These are phyloP conservation scores for Pandemis cinnamomeana DNA, from an alignment of 2,888 invertebrate species.

Conservation along the genomic window DNA sequence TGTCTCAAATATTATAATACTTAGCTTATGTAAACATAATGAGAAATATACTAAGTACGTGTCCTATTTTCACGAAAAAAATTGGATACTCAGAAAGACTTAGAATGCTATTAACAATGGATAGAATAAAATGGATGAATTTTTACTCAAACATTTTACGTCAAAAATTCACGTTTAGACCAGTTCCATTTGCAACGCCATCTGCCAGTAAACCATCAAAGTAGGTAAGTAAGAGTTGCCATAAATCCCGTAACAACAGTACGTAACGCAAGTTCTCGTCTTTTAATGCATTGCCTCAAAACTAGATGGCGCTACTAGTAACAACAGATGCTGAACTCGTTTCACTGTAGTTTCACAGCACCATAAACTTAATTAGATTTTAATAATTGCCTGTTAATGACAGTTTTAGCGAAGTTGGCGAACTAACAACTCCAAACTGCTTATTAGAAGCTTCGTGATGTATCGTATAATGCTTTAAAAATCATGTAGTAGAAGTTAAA, in stretches of 20 bases:
- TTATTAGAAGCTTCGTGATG: constrained; percentile 26
- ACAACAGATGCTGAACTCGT: constrained; percentile 12
- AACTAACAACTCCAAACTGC: constrained; percentile 34
- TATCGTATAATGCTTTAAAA: neutral
- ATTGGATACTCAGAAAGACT: no score
- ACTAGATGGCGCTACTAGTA: constrained; percentile 32
- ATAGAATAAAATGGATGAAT: no score
- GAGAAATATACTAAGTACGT: no score
- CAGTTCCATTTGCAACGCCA: neutral
- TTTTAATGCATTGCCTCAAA: neutral
- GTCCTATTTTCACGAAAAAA: no score
- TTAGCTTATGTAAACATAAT: no score
- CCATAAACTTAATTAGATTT: constrained; percentile 40
- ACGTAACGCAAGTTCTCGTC: no score
- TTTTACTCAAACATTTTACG: no score
- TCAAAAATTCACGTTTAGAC: no score
- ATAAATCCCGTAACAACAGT: neutral
- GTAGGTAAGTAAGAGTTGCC: neutral
- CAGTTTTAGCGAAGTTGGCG: constrained; percentile 36
- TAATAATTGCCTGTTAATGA: constrained; percentile 42
- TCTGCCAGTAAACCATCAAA: neutral
- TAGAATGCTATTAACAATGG: no score
- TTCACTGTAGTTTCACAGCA: constrained; percentile 26
- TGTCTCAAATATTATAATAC: no score
- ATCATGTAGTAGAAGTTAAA: neutral